phyloP scores from a whole-genome alignment of 2,888 invertebrate genomes.

The Labia minor region DNA sequence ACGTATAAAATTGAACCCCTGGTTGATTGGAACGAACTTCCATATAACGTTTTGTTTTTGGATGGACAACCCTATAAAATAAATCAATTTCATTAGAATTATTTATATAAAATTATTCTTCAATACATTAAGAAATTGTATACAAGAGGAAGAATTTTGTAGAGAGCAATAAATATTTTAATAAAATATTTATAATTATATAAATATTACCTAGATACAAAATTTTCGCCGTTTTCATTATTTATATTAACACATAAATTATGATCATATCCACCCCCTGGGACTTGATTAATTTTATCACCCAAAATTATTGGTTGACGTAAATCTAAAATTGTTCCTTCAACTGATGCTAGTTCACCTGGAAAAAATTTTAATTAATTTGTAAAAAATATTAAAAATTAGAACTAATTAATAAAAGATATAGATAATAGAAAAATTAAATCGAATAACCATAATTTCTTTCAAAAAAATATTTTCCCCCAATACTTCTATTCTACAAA shows the following conservation, averaged over 20 bases:
- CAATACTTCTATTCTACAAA: too few relatives aligned
- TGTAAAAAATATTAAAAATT: too few relatives aligned
- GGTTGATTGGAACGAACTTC: conserved; percentile 80
- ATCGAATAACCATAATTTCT: too few relatives aligned
- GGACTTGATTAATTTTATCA: conserved; percentile 43
- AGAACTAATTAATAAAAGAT: neutral
- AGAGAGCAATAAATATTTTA: too few relatives aligned
- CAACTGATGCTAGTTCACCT: conserved; percentile 61
- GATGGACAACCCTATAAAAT: conserved; percentile 48
- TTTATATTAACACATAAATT: conserved; percentile 65
- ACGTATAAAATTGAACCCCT: conserved; percentile 83
- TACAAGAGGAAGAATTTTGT: neutral
- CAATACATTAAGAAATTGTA: neutral
- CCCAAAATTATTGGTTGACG: conserved; percentile 53
- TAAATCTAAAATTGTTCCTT: conserved; percentile 62
- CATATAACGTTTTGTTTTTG: conserved; percentile 57
- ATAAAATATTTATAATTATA: too few relatives aligned
- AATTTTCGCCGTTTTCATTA: conserved; percentile 44
- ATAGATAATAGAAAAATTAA: neutral
- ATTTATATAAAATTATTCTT: neutral
- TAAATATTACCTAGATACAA: conserved; percentile 47
- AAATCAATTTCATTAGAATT: conserved; percentile 17
- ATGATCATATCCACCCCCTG: conserved; percentile 65
- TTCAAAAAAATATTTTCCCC: too few relatives aligned
- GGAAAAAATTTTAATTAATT: conserved; percentile 24